A percentile compares a stretch with the other conserved stretches of the same genome.
Conservation (phyloP, 64 coral and sea anemone genomes). For the Montipora cactus region DNA sequence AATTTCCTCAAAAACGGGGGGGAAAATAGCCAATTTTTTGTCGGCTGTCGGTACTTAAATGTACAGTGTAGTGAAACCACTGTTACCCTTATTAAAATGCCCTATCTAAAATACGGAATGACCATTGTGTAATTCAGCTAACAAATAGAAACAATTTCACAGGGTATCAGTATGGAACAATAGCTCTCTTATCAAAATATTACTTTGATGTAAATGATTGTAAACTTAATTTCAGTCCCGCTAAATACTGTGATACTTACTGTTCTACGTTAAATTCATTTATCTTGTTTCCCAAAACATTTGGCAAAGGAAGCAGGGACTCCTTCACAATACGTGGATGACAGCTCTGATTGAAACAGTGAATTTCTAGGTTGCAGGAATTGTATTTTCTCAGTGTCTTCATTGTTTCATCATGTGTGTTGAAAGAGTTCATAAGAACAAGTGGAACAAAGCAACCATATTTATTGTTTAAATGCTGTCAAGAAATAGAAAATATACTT, state of each 20-base stretch:
- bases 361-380: slow-evolving; percentile 80
- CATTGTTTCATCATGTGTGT: slow-evolving; percentile 95
- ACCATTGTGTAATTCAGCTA: no score
- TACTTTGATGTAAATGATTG: no score
- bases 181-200: no score
- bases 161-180: no score
- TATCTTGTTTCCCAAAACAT: slow-evolving; percentile 53
- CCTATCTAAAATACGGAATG: no score
- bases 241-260: slow-evolving; percentile 11
- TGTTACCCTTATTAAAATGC: no score
- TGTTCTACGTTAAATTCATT: slow-evolving; percentile 72
- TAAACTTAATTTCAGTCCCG: no score
- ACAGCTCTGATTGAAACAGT: slow-evolving; percentile 94
- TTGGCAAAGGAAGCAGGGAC: slow-evolving; percentile 90
- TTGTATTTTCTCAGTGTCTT: slow-evolving; percentile 92
- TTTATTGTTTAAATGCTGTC: slow-evolving; percentile 86
- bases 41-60: no score
- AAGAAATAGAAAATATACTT: background rate
- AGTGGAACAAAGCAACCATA: slow-evolving; percentile 90
- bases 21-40: no score
- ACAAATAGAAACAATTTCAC: no score
- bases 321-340: slow-evolving; percentile 95
- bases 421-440: slow-evolving; percentile 99
- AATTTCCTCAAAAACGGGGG: no score
- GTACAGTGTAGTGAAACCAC: no score